Base-by-base conservation (phyloP, 2,888 invertebrate species). In the Falcaria lacertinaria region DNA sequence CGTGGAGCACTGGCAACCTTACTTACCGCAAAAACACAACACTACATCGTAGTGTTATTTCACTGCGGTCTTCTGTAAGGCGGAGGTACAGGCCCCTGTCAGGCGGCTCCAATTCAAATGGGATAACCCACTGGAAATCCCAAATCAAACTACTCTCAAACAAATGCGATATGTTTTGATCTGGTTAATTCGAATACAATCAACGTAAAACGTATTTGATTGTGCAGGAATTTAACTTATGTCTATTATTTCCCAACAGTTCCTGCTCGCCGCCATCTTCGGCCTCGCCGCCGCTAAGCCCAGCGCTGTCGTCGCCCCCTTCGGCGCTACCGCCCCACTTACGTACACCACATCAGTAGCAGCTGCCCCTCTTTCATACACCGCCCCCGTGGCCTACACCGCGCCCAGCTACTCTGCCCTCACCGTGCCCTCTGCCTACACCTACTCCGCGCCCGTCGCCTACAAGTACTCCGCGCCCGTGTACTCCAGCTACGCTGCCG, bases 231-330 rank as follows among this genome's bases (percentile, higher is more conserved):
- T n/a, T n/a, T n/a, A n/a, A n/a, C n/a, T n/a, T n/a, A n/a, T n/a
- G n/a, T n/a, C n/a, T n/a, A 19, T 6, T 4, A 19, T 11, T 28
- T 11, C 7, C 11, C 11, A 2, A 28, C 28, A 28, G 28, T 28
- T 28, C 28, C 11, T 28, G 11, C 7, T 28, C 28, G 28, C 28
- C 32, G 53, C 60, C 41, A 43, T 54, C 17, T 34, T 60, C 19
- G 57, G 57, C 57, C 15, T 52, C 50, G 45, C 35, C 7, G 58
- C 52, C 38, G 54, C 56, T 35, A 52, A 57, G 48, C 57, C 59
- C 34, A 40, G 39, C 43, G 33, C 14, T 22, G 16, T 39, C 13
- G 33, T 6, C 39, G 39, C 34, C 39, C 42, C 14, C 17, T 40
- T 44, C 8, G 34, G 44, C 14, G 39, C 44, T 42, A 25, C 40